Conservation (phyloP, 2,113 vertebrate genomes). For the Probosciger aterrimus region DNA sequence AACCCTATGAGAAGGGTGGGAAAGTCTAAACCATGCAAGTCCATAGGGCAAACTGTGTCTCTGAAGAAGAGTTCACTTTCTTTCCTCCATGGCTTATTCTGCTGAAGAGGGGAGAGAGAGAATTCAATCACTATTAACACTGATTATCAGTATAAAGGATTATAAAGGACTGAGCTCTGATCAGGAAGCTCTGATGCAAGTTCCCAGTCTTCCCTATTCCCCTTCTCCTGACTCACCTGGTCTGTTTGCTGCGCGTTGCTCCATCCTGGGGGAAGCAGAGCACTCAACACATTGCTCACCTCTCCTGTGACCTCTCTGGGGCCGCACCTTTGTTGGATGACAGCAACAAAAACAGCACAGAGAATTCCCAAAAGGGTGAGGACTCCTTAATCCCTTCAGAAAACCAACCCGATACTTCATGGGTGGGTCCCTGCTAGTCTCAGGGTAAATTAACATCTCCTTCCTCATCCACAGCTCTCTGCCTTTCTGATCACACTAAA, state of each 20-base stretch:
- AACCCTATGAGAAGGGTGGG: background rate
- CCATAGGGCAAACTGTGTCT: background rate
- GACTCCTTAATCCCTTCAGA: conserved; percentile 74
- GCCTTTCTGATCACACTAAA: background rate
- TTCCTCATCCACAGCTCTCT: conserved; percentile 58
- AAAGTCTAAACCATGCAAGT: background rate
- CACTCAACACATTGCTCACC: conserved; percentile 56
- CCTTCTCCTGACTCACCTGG: conserved; percentile 54
- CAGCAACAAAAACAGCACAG: conserved; percentile 71
- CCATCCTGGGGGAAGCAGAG: conserved; percentile 52
- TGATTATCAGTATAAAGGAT: background rate
- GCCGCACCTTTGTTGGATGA: conserved; percentile 76
- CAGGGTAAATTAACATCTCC: conserved; percentile 58
- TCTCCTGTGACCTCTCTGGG: conserved; percentile 67
- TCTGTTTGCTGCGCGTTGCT: conserved; percentile 53
- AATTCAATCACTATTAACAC: background rate
- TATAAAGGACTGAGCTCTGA: background rate
- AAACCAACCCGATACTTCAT: conserved; percentile 70
- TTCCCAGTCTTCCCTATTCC: conserved; percentile 3
- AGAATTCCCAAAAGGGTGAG: conserved; percentile 80
- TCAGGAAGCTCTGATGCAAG: background rate
- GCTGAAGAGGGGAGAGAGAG: background rate
- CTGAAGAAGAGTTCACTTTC: background rate
- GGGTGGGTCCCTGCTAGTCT: conserved; percentile 69
- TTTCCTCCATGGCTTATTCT: background rate